Conservation (phyloP, 2,888 invertebrate species). For the Corythucha ciliata region DNA sequence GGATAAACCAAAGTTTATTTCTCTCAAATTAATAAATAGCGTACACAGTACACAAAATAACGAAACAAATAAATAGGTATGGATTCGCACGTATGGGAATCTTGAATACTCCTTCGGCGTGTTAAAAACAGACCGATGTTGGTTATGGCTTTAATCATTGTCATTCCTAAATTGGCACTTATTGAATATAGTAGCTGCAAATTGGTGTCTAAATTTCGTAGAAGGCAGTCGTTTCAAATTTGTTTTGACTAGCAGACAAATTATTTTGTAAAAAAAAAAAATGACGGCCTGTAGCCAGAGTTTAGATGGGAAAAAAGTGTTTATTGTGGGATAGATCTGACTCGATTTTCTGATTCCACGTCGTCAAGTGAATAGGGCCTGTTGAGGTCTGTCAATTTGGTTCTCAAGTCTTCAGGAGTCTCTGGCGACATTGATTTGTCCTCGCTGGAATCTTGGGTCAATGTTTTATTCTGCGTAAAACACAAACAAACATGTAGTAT, state of each 20-base stretch:
- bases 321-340: conserved; percentile 11
- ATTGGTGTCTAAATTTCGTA: no score
- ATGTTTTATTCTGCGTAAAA: background rate
- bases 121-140: no score
- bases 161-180: background rate
- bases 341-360: conserved; percentile 21
- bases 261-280: no score
- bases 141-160: conserved; percentile 1
- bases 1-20: no score
- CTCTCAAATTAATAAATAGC: no score
- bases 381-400: conserved; percentile 7
- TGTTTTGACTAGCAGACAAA: no score
- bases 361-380: conserved; percentile 20
- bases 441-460: background rate
- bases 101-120: no score
- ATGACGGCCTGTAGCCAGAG: no score
- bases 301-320: background rate
- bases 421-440: background rate
- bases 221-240: no score
- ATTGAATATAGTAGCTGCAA: background rate
- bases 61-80: no score
- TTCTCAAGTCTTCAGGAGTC: conserved; percentile 11
- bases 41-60: no score
- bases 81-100: no score
- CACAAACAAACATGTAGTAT: conserved; percentile 5